These are phyloP conservation scores for Hymenochirus boettgeri DNA, from an alignment of 2,113 vertebrate species.

Conservation along the genomic window DNA sequence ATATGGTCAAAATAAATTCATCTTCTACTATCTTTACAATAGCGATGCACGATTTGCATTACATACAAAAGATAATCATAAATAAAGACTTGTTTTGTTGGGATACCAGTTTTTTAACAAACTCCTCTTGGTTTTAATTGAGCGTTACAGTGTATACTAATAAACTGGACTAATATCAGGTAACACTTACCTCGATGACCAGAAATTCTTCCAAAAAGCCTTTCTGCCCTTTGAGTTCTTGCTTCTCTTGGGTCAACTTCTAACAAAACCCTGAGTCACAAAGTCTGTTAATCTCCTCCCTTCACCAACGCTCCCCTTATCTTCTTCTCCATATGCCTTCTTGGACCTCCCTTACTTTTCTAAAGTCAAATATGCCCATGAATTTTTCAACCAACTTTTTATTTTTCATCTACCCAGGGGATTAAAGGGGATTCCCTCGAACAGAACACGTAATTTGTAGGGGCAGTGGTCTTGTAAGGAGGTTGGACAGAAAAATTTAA, in stretches of 20 bases:
- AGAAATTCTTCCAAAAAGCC: neutral
- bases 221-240: slow-evolving; percentile 12
- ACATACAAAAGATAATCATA: no score
- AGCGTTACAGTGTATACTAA: neutral
- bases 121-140: no score
- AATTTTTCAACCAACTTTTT: neutral
- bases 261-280: slow-evolving; percentile 30
- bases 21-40: no score
- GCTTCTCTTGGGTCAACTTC: slow-evolving; percentile 13
- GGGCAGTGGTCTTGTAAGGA: neutral
- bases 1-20: no score
- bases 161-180: neutral
- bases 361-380: neutral
- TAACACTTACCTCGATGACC: slow-evolving; percentile 21
- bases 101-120: no score
- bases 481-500: neutral
- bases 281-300: slow-evolving; percentile 31
- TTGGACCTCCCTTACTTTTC: slow-evolving; percentile 16
- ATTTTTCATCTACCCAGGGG: no score
- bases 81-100: no score
- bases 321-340: slow-evolving; percentile 19
- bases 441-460: slow-evolving; percentile 3
- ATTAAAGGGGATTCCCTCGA: neutral
- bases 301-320: slow-evolving; percentile 25
- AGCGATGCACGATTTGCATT: no score